Conservation (phyloP, 2,888 invertebrate species). For the Megaustenia siamemsis region DNA sequence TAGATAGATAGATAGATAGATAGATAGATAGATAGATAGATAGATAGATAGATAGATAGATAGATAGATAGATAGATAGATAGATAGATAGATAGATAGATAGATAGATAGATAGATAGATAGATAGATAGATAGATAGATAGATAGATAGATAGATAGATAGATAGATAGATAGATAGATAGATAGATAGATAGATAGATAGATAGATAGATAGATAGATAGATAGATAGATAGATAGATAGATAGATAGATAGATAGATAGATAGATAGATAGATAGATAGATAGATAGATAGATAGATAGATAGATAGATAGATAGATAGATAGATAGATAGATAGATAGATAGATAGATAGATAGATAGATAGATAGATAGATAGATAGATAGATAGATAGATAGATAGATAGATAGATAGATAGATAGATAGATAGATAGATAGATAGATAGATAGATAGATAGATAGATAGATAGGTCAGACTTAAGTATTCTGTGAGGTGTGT, state of each 20-base stretch:
- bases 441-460: constrained; percentile 5
- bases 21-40: constrained; percentile 15
- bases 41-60: constrained; percentile 15
- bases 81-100: constrained; percentile 6
- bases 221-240: constrained; percentile 5
- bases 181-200: constrained; percentile 1
- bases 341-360: constrained; percentile 5
- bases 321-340: constrained; percentile 5
- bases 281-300: background rate
- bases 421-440: constrained; percentile 1
- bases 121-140: constrained; percentile 1
- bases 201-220: constrained; percentile 5
- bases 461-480: background rate
- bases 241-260: constrained; percentile 1
- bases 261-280: background rate
- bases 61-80: constrained; percentile 15
- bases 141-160: constrained; percentile 5
- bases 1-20: constrained; percentile 15
- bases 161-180: constrained; percentile 1
- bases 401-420: constrained; percentile 5
- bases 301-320: background rate
- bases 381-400: constrained; percentile 5
- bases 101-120: background rate
- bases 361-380: background rate
- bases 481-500: too few species aligned